These are phyloP conservation scores for Drosophila nasuta DNA, from an alignment of 1,140 invertebrate species.

Conservation along the genomic window DNA sequence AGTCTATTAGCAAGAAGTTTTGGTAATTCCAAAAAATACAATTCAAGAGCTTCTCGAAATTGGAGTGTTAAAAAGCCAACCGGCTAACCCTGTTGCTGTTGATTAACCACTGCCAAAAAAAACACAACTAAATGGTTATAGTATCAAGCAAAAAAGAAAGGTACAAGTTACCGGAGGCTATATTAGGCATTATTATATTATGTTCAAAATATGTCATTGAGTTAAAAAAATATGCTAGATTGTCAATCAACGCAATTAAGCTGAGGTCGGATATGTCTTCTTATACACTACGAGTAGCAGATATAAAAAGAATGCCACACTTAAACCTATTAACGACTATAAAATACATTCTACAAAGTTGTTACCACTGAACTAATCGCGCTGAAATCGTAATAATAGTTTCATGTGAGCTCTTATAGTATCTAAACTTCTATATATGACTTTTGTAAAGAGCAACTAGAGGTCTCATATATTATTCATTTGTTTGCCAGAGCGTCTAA, in stretches of 20 bases:
- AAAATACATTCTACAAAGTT: not conserved
- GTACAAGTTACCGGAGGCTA: not conserved
- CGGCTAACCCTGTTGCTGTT: constrained; percentile 30
- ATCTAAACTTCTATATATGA: not conserved
- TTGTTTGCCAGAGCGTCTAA: constrained; percentile 11
- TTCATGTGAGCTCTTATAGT: not conserved
- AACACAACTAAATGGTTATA: constrained; percentile 9
- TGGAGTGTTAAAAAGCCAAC: constrained; percentile 35
- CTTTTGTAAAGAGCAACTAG: not conserved
- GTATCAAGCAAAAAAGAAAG: not conserved
- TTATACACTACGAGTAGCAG: too few relatives aligned
- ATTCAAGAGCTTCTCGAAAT: not conserved
- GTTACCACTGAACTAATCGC: not conserved
- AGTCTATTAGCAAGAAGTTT: not conserved
- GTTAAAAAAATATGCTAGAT: too few relatives aligned
- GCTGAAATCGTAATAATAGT: too few relatives aligned
- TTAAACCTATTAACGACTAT: not conserved
- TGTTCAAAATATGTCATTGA: too few relatives aligned
- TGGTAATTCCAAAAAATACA: constrained; percentile 15
- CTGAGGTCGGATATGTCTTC: too few relatives aligned
- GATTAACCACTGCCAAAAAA: constrained; percentile 28
- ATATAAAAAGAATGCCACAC: not conserved
- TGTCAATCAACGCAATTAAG: too few relatives aligned
- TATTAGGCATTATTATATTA: too few relatives aligned
- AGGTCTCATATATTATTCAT: constrained; percentile 3